These are phyloP conservation scores for Labrus mixtus DNA, from an alignment of 2,113 vertebrate genomes.

Conservation along the genomic window DNA sequence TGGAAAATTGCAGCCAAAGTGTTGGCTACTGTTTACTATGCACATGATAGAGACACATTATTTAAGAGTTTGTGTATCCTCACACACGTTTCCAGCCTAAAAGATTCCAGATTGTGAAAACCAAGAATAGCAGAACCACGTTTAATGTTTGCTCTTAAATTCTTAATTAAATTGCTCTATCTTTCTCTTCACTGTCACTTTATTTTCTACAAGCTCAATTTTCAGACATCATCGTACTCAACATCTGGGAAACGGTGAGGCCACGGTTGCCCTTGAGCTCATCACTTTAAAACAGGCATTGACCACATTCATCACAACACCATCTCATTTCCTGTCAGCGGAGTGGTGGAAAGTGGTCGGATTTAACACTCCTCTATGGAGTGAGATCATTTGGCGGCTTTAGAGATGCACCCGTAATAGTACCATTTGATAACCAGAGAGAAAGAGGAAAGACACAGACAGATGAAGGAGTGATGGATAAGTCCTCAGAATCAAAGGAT, in stretches of 20 bases:
- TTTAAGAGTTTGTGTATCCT: background rate
- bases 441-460: constrained; percentile 2
- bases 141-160: background rate
- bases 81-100: background rate
- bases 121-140: constrained; percentile 6
- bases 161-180: constrained; percentile 17
- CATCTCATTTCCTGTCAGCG: constrained; percentile 53
- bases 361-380: constrained; percentile 26
- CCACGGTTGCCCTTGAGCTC: constrained; percentile 39
- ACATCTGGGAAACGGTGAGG: constrained; percentile 40
- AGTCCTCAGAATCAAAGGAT: constrained; percentile 39
- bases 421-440: constrained; percentile 39
- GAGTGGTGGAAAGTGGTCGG: constrained; percentile 43
- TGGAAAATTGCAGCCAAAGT: no score
- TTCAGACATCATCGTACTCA: constrained; percentile 35
- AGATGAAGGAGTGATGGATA: constrained; percentile 50
- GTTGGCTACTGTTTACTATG: no score
- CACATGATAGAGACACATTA: no score
- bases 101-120: background rate
- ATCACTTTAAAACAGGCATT: constrained; percentile 51
- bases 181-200: constrained; percentile 5
- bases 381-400: constrained; percentile 18
- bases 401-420: constrained; percentile 19
- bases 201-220: background rate
- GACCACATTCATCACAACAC: constrained; percentile 55